phyloP scores from a whole-genome alignment of 2,797 vertebrate species.

The Dermochelys coriacea region DNA sequence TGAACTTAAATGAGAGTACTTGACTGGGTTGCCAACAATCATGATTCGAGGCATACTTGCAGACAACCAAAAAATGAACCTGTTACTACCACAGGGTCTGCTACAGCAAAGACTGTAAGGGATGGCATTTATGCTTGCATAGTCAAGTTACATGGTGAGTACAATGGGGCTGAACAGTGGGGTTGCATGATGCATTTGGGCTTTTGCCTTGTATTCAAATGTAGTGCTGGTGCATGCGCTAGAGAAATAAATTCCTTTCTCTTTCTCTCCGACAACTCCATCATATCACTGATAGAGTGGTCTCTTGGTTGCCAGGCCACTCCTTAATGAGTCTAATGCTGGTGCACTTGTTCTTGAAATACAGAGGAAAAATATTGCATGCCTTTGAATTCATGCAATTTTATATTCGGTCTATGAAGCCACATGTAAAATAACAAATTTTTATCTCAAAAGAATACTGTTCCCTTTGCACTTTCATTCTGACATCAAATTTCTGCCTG shows the following conservation, averaged over 20 bases:
- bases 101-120: neutral
- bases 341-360: neutral
- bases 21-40: neutral
- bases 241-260: neutral
- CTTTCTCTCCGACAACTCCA: rapidly evolving
- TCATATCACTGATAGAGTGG: neutral
- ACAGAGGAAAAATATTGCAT: too few species aligned
- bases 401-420: too few species aligned
- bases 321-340: neutral
- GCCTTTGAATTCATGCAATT: too few species aligned
- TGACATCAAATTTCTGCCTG: too few species aligned
- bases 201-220: neutral
- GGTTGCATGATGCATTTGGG: neutral
- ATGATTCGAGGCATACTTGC: neutral
- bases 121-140: neutral
- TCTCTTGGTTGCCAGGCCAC: too few species aligned
- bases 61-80: neutral
- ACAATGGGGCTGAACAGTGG: neutral
- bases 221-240: neutral
- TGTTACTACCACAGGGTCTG: rapidly evolving
- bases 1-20: neutral
- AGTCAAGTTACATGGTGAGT: neutral
- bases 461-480: too few species aligned
- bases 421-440: too few species aligned
- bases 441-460: too few species aligned